phyloP scores from a whole-genome alignment of 1,140 invertebrate genomes.

The Formica exsecta region DNA sequence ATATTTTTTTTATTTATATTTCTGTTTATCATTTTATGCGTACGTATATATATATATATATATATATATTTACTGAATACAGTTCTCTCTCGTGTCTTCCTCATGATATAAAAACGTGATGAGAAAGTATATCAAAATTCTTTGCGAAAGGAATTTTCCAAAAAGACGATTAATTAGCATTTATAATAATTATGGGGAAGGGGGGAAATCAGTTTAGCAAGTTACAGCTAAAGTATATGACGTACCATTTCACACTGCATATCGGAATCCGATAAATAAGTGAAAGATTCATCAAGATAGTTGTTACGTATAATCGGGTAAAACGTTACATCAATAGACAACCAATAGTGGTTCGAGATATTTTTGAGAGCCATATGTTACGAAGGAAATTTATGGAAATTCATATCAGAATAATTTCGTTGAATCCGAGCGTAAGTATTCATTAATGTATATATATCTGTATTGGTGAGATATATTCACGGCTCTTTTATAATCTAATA shows the following conservation, averaged over 20 bases:
- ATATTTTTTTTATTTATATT: conserved; percentile 66
- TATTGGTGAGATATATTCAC: neutral
- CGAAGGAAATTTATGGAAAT: neutral
- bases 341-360: conserved; percentile 14
- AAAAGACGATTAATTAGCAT: conserved; percentile 11
- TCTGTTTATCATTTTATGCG: conserved; percentile 67
- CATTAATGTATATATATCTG: neutral
- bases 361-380: neutral
- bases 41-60: conserved; percentile 72
- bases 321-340: conserved; percentile 16
- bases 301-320: neutral
- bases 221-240: neutral
- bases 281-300: conserved; percentile 25
- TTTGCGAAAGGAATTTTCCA: neutral
- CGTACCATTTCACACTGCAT: neutral
- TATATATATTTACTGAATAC: conserved; percentile 65
- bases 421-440: neutral
- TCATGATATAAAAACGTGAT: conserved; percentile 35
- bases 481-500: conserved; percentile 24
- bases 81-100: conserved; percentile 42
- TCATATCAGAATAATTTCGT: conserved; percentile 6
- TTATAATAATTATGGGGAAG: neutral
- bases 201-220: neutral
- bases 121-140: neutral
- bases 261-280: conserved; percentile 34